Percentiles rank a stretch among this genome's conserved stretches.
Conservation (phyloP, 35 echinoderm and acorn worm species). For the Heliocidaris tuberculata region DNA sequence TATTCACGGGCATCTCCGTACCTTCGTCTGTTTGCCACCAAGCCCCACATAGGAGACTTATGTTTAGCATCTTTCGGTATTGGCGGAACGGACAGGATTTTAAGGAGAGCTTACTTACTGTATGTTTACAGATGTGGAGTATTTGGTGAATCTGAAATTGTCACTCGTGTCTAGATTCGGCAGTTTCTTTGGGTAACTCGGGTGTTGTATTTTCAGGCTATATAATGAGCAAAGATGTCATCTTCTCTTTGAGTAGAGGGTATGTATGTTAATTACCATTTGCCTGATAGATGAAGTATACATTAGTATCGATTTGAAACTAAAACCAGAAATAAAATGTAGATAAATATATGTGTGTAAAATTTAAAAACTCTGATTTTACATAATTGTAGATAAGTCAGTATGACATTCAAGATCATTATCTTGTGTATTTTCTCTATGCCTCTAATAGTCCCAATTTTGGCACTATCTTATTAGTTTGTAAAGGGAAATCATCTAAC, state of each 20-base stretch:
- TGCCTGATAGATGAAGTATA: too few species aligned
- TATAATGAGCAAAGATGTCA: neutral
- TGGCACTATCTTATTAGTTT: too few species aligned
- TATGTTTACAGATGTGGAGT: slow-evolving; percentile 28
- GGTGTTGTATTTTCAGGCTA: neutral
- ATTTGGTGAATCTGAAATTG: neutral
- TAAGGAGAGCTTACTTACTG: neutral
- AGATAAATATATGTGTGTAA: too few species aligned
- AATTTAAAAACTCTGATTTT: too few species aligned
- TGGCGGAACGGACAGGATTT: slow-evolving; percentile 23
- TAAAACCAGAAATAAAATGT: too few species aligned
- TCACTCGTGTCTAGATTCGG: neutral
- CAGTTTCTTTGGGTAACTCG: neutral
- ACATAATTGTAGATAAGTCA: too few species aligned
- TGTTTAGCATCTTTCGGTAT: slow-evolving; percentile 19
- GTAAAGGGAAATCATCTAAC: too few species aligned
- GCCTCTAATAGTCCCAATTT: too few species aligned
- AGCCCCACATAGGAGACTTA: slow-evolving; percentile 29
- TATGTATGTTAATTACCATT: neutral
- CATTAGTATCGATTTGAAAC: too few species aligned
- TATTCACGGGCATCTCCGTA: slow-evolving; percentile 28
- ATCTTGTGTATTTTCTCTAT: too few species aligned
- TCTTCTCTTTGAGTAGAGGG: neutral
- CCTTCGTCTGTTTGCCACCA: neutral
- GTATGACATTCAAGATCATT: too few species aligned